A percentile compares a stretch with the other conserved stretches of the same genome.
Evolutionary conservation across 1,140 invertebrate genomes (phyloP).

Genomic region (Thaumatotibia leucotreta): DNA sequence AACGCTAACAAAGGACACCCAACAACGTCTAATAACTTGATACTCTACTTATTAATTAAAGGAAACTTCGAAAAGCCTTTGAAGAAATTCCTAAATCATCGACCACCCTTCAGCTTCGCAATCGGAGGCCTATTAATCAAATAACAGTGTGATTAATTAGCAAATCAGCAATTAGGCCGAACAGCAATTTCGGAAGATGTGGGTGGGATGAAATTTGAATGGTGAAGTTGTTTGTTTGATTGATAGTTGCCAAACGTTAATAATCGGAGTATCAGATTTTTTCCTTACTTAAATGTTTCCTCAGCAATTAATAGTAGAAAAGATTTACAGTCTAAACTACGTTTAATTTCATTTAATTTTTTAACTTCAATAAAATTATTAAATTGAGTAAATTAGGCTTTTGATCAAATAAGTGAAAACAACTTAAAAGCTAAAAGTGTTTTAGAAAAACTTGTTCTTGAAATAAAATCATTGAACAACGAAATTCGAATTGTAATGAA

Average conservation of each 20-base stretch:
- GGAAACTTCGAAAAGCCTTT: conserved; percentile 27
- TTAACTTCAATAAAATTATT: too few species aligned
- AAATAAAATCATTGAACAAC: not conserved
- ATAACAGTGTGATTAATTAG: conserved; percentile 69
- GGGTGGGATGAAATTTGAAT: not conserved
- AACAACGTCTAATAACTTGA: conserved; percentile 17
- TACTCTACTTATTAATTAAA: conserved; percentile 40
- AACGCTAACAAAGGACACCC: conserved; percentile 12
- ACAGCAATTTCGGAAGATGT: conserved; percentile 34
- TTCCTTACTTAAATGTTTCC: too few species aligned
- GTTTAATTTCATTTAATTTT: too few species aligned
- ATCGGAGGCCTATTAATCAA: conserved; percentile 69
- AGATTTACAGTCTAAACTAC: too few species aligned
- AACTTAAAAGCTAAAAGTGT: not conserved
- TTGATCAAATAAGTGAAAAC: not conserved
- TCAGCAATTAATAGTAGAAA: too few species aligned
- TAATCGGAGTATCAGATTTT: not conserved
- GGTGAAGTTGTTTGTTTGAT: not conserved
- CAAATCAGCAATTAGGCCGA: conserved; percentile 65
- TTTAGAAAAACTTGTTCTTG: not conserved
- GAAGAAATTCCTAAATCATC: conserved; percentile 60
- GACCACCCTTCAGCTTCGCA: conserved; percentile 18
- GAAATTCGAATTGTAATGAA: not conserved
- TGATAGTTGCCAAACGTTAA: not conserved
- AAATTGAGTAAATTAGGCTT: too few species aligned